A percentile compares a stretch with the other conserved stretches of the same genome.
phyloP scores from a whole-genome alignment of 2,888 invertebrate species.

The Lepidochitona cinerea region DNA sequence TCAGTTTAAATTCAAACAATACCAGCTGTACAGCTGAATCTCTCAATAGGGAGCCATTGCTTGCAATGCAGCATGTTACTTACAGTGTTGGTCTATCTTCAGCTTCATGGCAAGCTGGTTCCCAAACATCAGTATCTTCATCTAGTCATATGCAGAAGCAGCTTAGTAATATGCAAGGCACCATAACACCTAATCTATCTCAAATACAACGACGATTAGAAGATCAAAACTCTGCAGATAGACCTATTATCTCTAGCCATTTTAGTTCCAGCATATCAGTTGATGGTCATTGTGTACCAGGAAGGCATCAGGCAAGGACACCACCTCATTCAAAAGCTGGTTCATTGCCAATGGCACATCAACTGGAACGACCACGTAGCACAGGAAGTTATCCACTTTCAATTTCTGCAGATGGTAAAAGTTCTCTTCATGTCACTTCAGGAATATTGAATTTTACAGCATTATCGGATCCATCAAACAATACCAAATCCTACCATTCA shows the following conservation, averaged over 20 bases:
- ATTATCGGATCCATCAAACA: background rate
- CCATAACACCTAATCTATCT: background rate
- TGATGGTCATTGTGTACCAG: background rate
- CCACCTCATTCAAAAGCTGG: background rate
- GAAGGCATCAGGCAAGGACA: background rate
- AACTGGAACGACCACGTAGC: background rate
- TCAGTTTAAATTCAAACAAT: background rate
- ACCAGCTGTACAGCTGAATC: background rate
- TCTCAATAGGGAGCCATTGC: background rate
- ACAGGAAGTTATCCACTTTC: slow-evolving; percentile 1
- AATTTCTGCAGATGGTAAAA: background rate
- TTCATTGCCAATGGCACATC: background rate
- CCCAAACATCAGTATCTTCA: background rate
- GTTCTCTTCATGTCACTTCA: background rate
- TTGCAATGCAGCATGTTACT: slow-evolving; percentile 3
- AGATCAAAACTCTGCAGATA: background rate
- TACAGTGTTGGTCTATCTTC: background rate
- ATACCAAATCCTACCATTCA: background rate
- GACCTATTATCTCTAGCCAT: background rate
- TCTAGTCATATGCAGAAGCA: slow-evolving; percentile 2
- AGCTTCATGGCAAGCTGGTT: background rate
- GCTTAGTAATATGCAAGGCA: background rate
- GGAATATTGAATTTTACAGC: background rate
- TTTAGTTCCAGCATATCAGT: background rate
- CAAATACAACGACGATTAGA: background rate